Base-by-base conservation (phyloP, 2,888 invertebrate genomes). In the Eugnorisma glareosa region DNA sequence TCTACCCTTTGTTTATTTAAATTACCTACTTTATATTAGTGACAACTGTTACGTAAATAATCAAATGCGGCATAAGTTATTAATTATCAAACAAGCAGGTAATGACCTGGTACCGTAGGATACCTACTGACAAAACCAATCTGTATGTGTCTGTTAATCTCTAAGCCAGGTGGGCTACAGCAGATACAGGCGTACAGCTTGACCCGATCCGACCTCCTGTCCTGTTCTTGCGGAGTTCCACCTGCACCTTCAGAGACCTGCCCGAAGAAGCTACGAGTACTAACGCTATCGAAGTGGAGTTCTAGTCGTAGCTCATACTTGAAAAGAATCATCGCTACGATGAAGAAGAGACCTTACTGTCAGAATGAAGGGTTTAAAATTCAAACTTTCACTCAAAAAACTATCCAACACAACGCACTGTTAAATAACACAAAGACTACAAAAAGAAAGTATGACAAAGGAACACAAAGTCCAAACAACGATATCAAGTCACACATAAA, bases 1-100 rank as follows among this genome's bases (percentile, higher is more conserved):
- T 31, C n/a, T n/a, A 71, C 75, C 82, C 81, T 82, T 64, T 84
- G 75, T 81, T 84, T 81, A 48, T 59, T 75, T 79, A 35, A 6
- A 8, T 1, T 57, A 7, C 1, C 5, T 45, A 8, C 10, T 1
- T 13, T 24, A 59, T 75, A 18, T 59, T 67, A n/a, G 28, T 37
- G 13, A 15, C 37, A 59, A 59, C 35, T 72, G 48, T 48, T 37
- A n/a, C 28, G n/a, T 28, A 37, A 24, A 18, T n/a, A 11, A 64
- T 28, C 48, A 24, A 15, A 24, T 10, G 24, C 21, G n/a, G 1
- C 5, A 37, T 8, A 28, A 40, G 13, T 61, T 21, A n/a, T 31
- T 61, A 48, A 18, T 59, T 40, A 61, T 1, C 35, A 45, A 37
- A 37, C 28, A 13, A 24, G 6, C 28, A 40, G 6, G 10, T 31